Evolutionary conservation across 2,797 vertebrate genomes (phyloP), one percentile per base, ranked within the genome.

Genomic region (Esox lucius): DNA sequence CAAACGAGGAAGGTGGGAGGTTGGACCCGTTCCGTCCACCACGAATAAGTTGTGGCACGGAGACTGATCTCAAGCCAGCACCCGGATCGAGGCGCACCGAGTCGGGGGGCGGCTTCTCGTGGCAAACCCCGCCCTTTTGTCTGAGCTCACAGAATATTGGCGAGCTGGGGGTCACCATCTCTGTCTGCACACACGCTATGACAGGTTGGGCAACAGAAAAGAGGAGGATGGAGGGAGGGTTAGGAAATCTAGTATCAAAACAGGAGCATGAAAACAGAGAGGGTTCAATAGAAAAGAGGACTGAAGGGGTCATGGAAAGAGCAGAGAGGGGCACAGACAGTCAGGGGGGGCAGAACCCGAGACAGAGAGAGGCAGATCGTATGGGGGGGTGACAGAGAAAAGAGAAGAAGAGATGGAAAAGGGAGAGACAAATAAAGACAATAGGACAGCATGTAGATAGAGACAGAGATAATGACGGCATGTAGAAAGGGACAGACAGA

Each of bases 51-150:
- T 24, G 13, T 28, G 71, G 66, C 84, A 26, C 31, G 3, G 56
- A 26, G 82, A 86, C 39, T 89, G 82, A 86, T 84, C 79, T 61
- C 0, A 72, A 76, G 81, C 80, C 80, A 77, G 68, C 81, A 69
- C 65, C 76, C 51, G n/a, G 81, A 77, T 51, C 48, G 59, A 79
- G 42, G 71, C 75, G 46, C 51, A 22, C 19, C 26, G 71, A 51
- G 39, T 70, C 67, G 26, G 16, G 26, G 16, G 22, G 53, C 13
- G 26, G 46, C 51, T 64, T 83, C 73, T 71, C 77, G 81, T 78
- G 81, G 75, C 81, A 72, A 2, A 68, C 33, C 22, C 35, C 0
- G n/a, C 28, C 72, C 62, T 49, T 75, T 78, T 74, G 73, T 75
- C 72, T 76, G 28, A 35, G 67, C 75, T 26, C 26, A 26, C 49